Evolutionary conservation across 2,888 invertebrate genomes (phyloP).

Genomic region (Drosophila barbarae): DNA sequence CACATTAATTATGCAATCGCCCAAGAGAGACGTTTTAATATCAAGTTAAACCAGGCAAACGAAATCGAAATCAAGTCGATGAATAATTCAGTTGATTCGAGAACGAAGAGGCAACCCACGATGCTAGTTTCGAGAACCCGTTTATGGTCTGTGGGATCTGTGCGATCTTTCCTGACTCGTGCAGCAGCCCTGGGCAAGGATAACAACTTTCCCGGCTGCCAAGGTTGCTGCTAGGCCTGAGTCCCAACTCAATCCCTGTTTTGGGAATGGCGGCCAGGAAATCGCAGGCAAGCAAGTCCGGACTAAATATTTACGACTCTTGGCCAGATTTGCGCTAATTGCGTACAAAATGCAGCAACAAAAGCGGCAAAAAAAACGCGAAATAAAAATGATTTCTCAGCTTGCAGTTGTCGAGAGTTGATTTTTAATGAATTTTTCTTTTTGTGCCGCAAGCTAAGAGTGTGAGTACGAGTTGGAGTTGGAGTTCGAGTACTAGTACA

Average conservation of each 20-base stretch:
- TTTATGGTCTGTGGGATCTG: constrained; percentile 4
- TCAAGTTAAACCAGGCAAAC: constrained; percentile 33
- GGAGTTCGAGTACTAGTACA: neutral
- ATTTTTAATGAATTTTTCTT: constrained; percentile 20
- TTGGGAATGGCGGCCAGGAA: constrained; percentile 17
- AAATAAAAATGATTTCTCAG: constrained; percentile 29
- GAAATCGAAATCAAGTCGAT: constrained; percentile 38
- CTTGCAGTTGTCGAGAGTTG: constrained; percentile 25
- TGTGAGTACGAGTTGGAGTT: neutral
- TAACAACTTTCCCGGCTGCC: constrained; percentile 20
- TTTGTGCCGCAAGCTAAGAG: constrained; percentile 7
- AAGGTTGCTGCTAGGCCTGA: constrained; percentile 11
- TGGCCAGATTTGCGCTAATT: constrained; percentile 42
- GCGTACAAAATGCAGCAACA: constrained; percentile 37
- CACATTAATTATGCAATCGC: constrained; percentile 51
- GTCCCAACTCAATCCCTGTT: constrained; percentile 2
- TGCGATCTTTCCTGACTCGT: constrained; percentile 9
- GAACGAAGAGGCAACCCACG: constrained; percentile 17
- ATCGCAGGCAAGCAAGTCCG: constrained; percentile 5
- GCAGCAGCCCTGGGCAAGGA: constrained; percentile 21
- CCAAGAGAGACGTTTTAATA: constrained; percentile 26
- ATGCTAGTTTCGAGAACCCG: neutral
- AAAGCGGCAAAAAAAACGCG: constrained; percentile 17
- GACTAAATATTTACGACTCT: constrained; percentile 33
- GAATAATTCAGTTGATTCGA: constrained; percentile 23